Conservation (phyloP, 2,888 invertebrate species). For the Iphiclides podalirius region DNA sequence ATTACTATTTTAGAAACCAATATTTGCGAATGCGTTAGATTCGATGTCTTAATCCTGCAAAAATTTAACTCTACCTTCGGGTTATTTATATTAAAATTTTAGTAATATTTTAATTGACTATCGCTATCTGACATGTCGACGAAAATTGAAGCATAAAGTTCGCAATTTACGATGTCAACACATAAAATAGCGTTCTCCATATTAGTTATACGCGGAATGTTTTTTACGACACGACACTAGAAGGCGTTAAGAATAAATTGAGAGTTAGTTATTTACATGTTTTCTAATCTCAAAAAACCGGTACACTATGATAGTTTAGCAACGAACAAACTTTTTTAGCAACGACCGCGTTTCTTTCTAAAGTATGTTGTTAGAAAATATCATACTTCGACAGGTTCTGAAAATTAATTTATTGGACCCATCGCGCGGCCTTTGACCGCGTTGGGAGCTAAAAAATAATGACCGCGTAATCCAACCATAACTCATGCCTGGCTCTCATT, state of each 20-base stretch:
- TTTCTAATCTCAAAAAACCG: slow-evolving; percentile 23
- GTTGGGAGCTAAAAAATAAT: slow-evolving; percentile 7
- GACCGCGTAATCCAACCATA: not conserved
- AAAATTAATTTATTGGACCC: slow-evolving; percentile 13
- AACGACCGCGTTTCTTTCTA: slow-evolving; percentile 10
- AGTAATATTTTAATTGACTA: not conserved
- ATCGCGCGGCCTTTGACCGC: slow-evolving; percentile 17
- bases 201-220: not conserved
- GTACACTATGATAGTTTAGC: slow-evolving; percentile 15
- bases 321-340: slow-evolving; percentile 8
- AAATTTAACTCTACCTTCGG: too few species aligned
- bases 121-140: not conserved
- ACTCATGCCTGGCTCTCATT: not conserved
- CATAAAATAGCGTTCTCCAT: not conserved
- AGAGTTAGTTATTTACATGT: slow-evolving; percentile 17
- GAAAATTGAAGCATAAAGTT: slow-evolving; percentile 3
- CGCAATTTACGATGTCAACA: slow-evolving; percentile 15
- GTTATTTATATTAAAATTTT: too few species aligned
- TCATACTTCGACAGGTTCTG: slow-evolving; percentile 11
- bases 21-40: too few species aligned
- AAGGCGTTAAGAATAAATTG: slow-evolving; percentile 3
- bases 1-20: too few species aligned
- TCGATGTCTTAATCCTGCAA: too few species aligned
- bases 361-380: slow-evolving; percentile 11
- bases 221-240: slow-evolving; percentile 8